A percentile compares a stretch with the other conserved stretches of the same genome.
Conservation (phyloP, 2,888 invertebrate genomes). For the Clusia tigrina region DNA sequence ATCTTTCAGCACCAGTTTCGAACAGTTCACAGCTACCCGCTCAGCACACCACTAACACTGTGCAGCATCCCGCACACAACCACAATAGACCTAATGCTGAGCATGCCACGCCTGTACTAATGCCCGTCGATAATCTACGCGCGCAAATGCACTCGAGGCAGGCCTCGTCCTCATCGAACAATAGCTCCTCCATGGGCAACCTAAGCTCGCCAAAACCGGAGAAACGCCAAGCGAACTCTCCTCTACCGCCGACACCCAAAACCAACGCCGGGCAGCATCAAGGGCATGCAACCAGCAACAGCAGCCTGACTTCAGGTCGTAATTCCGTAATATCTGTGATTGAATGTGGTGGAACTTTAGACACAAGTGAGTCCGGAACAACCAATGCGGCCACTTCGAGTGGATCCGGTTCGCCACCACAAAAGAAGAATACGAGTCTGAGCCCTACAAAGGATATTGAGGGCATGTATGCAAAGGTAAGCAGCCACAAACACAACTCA, state of each 20-base stretch:
- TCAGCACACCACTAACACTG: slow-evolving; percentile 11
- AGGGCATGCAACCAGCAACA: slow-evolving; percentile 54
- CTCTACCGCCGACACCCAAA: slow-evolving; percentile 81
- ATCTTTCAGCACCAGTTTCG: too few species aligned
- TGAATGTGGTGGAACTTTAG: slow-evolving; percentile 46
- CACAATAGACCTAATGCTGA: slow-evolving; percentile 36
- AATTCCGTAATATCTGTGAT: slow-evolving; percentile 64
- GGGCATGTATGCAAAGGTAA: slow-evolving; percentile 89
- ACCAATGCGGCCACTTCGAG: slow-evolving; percentile 23
- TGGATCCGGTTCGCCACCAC: slow-evolving; percentile 51
- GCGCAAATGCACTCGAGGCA: slow-evolving; percentile 67
- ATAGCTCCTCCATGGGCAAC: slow-evolving; percentile 75
- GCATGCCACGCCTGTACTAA: slow-evolving; percentile 63
- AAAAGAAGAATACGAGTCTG: slow-evolving; percentile 63
- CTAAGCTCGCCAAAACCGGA: slow-evolving; percentile 89
- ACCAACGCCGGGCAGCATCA: slow-evolving; percentile 41
- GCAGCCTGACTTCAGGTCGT: slow-evolving; percentile 58
- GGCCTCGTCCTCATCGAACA: slow-evolving; percentile 71
- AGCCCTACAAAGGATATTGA: slow-evolving; percentile 78
- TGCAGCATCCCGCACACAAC: slow-evolving; percentile 30
- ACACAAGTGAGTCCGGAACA: slow-evolving; percentile 48
- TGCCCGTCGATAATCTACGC: slow-evolving; percentile 71
- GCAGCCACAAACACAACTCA: not conserved
- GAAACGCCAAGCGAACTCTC: slow-evolving; percentile 89
- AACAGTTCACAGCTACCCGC: not conserved